Conservation (phyloP, 2,797 vertebrate genomes). For the Gastrophryne carolinensis region DNA sequence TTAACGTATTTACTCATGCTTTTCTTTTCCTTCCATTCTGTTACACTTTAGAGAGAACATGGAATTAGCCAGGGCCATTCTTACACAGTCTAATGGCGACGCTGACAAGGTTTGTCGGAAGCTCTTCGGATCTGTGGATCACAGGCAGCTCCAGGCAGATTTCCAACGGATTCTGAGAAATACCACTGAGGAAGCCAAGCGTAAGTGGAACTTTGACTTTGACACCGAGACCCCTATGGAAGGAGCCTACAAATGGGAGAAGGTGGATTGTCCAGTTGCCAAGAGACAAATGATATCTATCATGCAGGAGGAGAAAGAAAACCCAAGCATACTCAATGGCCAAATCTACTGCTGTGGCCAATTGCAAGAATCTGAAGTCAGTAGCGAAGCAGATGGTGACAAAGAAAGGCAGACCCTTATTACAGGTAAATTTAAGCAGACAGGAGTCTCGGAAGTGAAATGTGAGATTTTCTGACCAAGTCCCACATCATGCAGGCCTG, state of each 20-base stretch:
- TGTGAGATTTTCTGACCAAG: background rate
- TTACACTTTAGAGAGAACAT: slow-evolving; percentile 65
- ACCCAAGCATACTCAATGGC: no score
- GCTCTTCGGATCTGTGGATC: slow-evolving; percentile 87
- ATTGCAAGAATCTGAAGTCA: background rate
- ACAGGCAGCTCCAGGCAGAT: slow-evolving; percentile 75
- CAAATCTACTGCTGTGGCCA: no score
- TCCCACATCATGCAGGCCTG: no score
- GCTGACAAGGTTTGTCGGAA: slow-evolving; percentile 66
- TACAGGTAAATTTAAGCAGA: slow-evolving; percentile 69
- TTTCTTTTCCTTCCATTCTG: background rate
- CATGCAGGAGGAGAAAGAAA: no score
- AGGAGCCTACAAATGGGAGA: slow-evolving; percentile 81
- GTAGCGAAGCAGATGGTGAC: background rate
- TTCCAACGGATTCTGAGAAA: slow-evolving; percentile 64
- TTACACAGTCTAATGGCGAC: slow-evolving; percentile 56
- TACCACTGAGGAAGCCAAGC: slow-evolving; percentile 75
- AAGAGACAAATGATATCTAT: no score
- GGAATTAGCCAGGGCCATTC: slow-evolving; percentile 61
- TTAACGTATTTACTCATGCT: background rate
- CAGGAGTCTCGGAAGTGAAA: background rate
- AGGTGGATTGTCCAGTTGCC: slow-evolving; percentile 53
- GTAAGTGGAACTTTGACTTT: slow-evolving; percentile 91
- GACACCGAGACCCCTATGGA: slow-evolving; percentile 76
- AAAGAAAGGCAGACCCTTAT: slow-evolving; percentile 82